Percentiles rank a stretch among this genome's conserved stretches.
phyloP scores from a whole-genome alignment of 2,797 vertebrate genomes.

The Vipera latastei region DNA sequence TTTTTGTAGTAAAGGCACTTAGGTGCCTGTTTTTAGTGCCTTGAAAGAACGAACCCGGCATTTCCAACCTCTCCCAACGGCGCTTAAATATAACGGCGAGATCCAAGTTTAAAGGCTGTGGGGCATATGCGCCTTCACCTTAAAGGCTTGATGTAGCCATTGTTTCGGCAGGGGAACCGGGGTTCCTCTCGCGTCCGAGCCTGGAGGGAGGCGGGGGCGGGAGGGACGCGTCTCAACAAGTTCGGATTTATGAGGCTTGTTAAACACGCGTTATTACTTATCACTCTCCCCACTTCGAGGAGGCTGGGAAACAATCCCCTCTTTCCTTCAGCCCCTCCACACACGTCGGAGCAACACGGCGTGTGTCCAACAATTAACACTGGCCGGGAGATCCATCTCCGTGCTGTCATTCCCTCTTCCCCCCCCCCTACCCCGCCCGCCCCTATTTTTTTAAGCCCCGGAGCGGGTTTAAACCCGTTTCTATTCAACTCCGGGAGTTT shows the following conservation, averaged over 20 bases:
- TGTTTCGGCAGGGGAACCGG: neutral
- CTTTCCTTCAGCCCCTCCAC: neutral
- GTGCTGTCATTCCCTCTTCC: too few species aligned
- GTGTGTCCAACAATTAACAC: slow-evolving; percentile 60
- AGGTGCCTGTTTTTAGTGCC: neutral
- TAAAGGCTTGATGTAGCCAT: neutral
- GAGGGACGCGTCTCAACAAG: slow-evolving; percentile 44
- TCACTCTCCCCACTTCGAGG: slow-evolving; percentile 34
- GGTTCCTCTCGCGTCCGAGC: slow-evolving; percentile 55
- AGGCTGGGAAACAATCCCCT: slow-evolving; percentile 57
- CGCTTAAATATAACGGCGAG: neutral
- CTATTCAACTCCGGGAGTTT: neutral
- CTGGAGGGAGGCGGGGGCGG: accelerated
- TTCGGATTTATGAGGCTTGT: slow-evolving; percentile 82
- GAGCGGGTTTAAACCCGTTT: neutral
- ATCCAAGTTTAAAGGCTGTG: neutral
- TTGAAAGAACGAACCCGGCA: neutral
- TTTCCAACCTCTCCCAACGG: neutral
- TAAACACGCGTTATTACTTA: slow-evolving; percentile 76
- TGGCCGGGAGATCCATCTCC: slow-evolving; percentile 14
- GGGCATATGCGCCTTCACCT: neutral
- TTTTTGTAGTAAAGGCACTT: neutral
- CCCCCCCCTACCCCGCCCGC: neutral
- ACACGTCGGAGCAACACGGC: slow-evolving; percentile 52
- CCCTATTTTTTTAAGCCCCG: neutral